Conservation (phyloP, 2,113 vertebrate genomes). For the Cyphomyrus plagiostoma region DNA sequence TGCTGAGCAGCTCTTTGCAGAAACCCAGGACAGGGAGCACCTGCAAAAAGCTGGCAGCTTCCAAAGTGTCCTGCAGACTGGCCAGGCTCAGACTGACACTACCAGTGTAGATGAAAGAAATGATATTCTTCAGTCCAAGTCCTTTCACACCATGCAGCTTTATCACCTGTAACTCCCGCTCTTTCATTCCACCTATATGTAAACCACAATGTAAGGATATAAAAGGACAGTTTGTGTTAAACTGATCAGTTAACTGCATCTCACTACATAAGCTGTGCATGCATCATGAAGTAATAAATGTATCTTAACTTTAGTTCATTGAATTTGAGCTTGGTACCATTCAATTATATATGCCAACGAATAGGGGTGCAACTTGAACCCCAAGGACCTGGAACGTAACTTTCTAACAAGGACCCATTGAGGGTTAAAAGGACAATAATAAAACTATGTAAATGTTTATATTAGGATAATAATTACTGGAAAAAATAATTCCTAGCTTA, state of each 20-base stretch:
- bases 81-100: conserved; percentile 57
- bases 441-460: neutral
- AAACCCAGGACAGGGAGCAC: conserved; percentile 67
- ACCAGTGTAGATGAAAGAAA: conserved; percentile 72
- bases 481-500: neutral
- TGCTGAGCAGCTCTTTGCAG: conserved; percentile 69
- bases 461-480: neutral
- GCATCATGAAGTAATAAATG: too few species aligned
- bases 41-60: conserved; percentile 71
- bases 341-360: too few species aligned
- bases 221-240: neutral
- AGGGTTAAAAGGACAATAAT: neutral
- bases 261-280: too few species aligned
- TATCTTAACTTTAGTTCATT: too few species aligned
- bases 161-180: conserved; percentile 67
- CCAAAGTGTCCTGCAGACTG: conserved; percentile 67
- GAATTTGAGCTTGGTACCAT: too few species aligned
- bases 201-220: conserved; percentile 22
- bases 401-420: too few species aligned
- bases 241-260: too few species aligned
- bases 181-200: conserved; percentile 65
- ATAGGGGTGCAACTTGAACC: too few species aligned
- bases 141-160: conserved; percentile 67
- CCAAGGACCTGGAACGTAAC: too few species aligned
- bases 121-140: conserved; percentile 64